Percentiles rank a stretch among this genome's conserved stretches.
phyloP scores from a whole-genome alignment of 2,797 vertebrate species.

The Nannoperca obscura region DNA sequence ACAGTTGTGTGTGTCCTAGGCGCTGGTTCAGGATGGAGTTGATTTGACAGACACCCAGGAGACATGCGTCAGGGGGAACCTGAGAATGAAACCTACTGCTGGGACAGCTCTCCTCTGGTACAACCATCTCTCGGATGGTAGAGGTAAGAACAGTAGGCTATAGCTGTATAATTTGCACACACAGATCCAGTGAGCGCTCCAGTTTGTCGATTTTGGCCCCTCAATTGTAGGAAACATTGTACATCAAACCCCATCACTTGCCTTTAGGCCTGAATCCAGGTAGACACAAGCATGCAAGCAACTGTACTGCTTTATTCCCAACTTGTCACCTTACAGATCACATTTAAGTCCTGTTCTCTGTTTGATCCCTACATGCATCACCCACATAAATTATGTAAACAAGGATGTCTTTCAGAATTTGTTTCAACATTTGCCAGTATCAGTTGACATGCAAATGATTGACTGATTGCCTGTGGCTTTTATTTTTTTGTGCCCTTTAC shows the following conservation, averaged over 20 bases:
- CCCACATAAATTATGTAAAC: background rate
- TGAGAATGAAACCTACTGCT: slow-evolving; percentile 91
- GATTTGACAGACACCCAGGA: slow-evolving; percentile 94
- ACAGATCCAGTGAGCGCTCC: background rate
- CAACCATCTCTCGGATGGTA: slow-evolving; percentile 96
- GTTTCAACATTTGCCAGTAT: background rate
- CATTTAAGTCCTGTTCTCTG: background rate
- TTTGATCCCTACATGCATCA: background rate
- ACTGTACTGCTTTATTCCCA: background rate
- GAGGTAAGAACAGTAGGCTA: slow-evolving; percentile 84
- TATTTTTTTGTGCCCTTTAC: background rate
- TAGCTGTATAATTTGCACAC: background rate
- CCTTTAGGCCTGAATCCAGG: background rate
- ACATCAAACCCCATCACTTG: background rate
- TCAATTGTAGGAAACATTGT: background rate
- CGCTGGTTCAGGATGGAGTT: slow-evolving; percentile 91
- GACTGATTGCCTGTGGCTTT: background rate
- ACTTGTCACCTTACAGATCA: background rate
- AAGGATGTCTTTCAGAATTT: slow-evolving; percentile 8
- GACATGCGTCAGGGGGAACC: slow-evolving; percentile 93
- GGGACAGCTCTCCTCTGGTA: slow-evolving; percentile 98
- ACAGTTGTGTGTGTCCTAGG: slow-evolving; percentile 81
- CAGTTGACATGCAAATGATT: background rate
- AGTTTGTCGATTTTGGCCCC: background rate
- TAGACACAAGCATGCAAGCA: background rate